A percentile compares a stretch with the other conserved stretches of the same genome.
phyloP scores from a whole-genome alignment of 53 echinoderm and acorn worm species.

The Temnopleurus reevesii region DNA sequence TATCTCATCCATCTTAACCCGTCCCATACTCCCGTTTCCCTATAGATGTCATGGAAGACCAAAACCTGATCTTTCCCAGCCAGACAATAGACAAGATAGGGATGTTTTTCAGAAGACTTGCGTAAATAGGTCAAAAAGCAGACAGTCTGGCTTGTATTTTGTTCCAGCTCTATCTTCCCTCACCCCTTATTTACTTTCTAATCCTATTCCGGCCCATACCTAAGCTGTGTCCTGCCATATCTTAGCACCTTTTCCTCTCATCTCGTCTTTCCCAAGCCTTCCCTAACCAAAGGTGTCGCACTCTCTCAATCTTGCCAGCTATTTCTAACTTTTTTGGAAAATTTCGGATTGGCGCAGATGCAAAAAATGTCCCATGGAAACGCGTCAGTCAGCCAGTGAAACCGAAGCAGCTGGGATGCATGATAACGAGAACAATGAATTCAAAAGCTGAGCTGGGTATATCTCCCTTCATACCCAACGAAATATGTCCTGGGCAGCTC shows the following conservation, averaged over 20 bases:
- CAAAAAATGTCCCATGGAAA: constrained; percentile 19
- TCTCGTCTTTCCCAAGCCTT: constrained; percentile 33
- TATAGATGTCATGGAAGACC: constrained; percentile 5
- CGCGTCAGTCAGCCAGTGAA: not conserved
- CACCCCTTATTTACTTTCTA: constrained; percentile 23
- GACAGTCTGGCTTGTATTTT: constrained; percentile 53
- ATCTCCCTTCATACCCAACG: constrained; percentile 17
- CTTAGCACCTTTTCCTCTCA: constrained; percentile 42
- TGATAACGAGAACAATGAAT: constrained; percentile 49
- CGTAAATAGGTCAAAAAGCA: constrained; percentile 51
- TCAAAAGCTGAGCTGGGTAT: constrained; percentile 1
- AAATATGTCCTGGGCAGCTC: constrained; percentile 2
- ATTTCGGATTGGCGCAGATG: not conserved
- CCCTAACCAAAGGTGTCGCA: constrained; percentile 36
- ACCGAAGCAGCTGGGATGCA: not conserved
- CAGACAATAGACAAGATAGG: constrained; percentile 36
- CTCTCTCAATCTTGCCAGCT: constrained; percentile 27
- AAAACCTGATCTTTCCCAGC: not conserved
- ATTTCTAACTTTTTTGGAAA: constrained; percentile 34
- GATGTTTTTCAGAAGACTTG: constrained; percentile 43
- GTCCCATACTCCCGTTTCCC: not conserved
- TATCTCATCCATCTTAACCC: constrained; percentile 25
- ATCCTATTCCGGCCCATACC: constrained; percentile 26
- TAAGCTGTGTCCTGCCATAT: constrained; percentile 47
- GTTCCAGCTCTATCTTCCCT: constrained; percentile 34